phyloP scores from a whole-genome alignment of 2,797 vertebrate species.

The Pachyuromys duprasi region DNA sequence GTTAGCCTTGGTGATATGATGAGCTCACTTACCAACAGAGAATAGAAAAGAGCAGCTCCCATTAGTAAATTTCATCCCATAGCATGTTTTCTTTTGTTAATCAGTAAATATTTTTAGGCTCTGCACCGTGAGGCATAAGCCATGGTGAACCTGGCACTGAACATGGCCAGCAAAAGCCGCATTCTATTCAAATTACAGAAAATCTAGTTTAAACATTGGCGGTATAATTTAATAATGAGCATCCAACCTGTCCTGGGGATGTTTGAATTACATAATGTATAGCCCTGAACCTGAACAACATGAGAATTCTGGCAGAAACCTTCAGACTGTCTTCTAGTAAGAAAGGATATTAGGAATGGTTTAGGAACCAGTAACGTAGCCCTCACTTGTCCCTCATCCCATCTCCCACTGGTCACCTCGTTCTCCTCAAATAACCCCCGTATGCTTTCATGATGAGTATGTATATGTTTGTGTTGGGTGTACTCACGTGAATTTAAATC shows the following conservation, averaged over 20 bases:
- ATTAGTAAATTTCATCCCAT: neutral
- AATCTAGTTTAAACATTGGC: neutral
- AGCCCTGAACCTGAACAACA: neutral
- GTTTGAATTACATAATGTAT: neutral
- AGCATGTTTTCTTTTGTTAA: neutral
- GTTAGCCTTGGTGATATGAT: neutral
- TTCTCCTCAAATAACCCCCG: neutral
- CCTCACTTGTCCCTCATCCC: neutral
- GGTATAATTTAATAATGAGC: neutral
- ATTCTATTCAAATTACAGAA: conserved; percentile 16
- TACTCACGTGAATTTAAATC: neutral
- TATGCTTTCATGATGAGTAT: neutral
- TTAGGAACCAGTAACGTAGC: neutral
- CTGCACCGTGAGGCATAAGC: neutral
- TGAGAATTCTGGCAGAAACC: neutral
- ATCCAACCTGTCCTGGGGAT: neutral
- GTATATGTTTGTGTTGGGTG: neutral
- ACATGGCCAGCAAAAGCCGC: neutral
- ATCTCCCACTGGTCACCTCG: neutral
- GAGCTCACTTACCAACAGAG: neutral
- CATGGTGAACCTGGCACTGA: neutral
- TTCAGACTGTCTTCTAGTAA: neutral
- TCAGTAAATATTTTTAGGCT: neutral
- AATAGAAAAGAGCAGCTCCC: neutral
- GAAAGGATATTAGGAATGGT: neutral